Evolutionary conservation across 1,140 invertebrate genomes (phyloP), one percentile per base, ranked within the genome.

Genomic region (Trypoxylus dichotomus): DNA sequence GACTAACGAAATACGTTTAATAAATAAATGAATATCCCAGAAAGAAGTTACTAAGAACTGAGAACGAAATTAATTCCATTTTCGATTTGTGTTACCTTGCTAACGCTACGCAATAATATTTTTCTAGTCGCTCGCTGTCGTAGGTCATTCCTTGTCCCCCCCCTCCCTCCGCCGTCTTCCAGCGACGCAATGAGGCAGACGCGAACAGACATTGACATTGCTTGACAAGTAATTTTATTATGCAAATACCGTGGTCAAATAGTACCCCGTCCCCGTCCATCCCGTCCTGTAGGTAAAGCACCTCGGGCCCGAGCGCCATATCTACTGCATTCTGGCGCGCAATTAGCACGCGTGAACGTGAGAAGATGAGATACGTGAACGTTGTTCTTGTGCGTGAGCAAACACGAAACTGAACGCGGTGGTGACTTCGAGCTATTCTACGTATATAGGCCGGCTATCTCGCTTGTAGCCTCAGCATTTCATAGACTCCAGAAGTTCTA

Each of bases 271-370:
- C 63, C 63, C 47, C 47, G 19, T 3, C 47, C 19, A n/a, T 54
- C 7, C 47, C 15, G 15, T 54, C 19, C 47, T 68, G 29, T 74
- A 74, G 72, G 76, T 76, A 71, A 76, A 27, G 58, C 76, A 76
- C 60, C 54, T 41, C 37, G 60, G 37, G 21, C 24, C 37, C 27
- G 60, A 41, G 19, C 60, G 24, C 24, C 24, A 27, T 68, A 29
- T 68, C 21, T 29, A 29, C 60, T 76, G 37, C 76, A 76, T 60
- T 42, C 76, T 71, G 63, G 60, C 27, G 32, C 29, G 60, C 76
- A 76, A 76, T 76, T 76, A 76, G 76, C 76, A 76, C 76, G 76
- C 47, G 75, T 76, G 75, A 76, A 76, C 75, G 75, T 76, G 75
- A 76, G 75, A 76, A 76, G 75, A 76, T 76, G 47, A 76, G 60